Evolutionary conservation across 2,888 invertebrate genomes (phyloP), one percentile per base, ranked within the genome.

Genomic region (Microctonus brassicae): DNA sequence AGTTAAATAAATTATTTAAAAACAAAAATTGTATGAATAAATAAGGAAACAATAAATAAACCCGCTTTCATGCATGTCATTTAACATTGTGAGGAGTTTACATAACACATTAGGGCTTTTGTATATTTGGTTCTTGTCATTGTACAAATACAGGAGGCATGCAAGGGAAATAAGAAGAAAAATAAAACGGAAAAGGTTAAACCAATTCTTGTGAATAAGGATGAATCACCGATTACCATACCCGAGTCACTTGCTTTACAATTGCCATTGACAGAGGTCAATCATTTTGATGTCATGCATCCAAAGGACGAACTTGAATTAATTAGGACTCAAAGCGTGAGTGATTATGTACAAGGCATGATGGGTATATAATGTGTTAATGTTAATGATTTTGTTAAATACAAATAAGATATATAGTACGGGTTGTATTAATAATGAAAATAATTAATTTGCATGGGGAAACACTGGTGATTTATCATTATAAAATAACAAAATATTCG

Each of bases 241-340:
- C 76, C 83, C 57, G 85, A 86, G 75, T 72, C 79, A 72, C 84
- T 81, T 62, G 83, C 86, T 71, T 85, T 85, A 57, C 89, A 89
- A 76, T 87, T 90, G 72, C 84, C 89, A 62, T 70, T 78, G 70
- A 76, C 78, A 66, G 85, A 86, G 70, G 79, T 79, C 75, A 95
- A 95, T 90, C 92, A 93, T 88, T 95, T 95, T 88, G 94, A 94
- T 84, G 90, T 92, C 83, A 92, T 91, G 87, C 93, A 92, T 79
- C 95, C 96, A 65, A 95, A 95, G 90, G 96, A 96, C 89, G 94
- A 94, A 76, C 86, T 91, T 75, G 91, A 91, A 84, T 86, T 92
- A 75, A 87, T 89, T 76, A 87, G 88, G 78, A 87, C 88, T 77
- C 87, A 88, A 71, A 89, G 88, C 82, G 90, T 90, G 87, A 89